phyloP scores from a whole-genome alignment of 2,888 invertebrate genomes.

The Macroteleia sp. region DNA sequence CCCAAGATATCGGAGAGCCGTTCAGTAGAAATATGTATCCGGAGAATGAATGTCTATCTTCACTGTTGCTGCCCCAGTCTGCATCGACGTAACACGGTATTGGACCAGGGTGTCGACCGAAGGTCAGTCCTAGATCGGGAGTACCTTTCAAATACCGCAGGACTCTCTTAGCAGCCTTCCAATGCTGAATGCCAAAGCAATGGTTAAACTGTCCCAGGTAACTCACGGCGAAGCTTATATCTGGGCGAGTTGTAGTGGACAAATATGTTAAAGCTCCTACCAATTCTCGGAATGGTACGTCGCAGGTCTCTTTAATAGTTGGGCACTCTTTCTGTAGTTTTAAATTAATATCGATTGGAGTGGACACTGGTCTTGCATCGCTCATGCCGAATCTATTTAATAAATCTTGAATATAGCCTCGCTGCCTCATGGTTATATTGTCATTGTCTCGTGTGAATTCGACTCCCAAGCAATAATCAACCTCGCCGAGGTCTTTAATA shows the following conservation, averaged over 20 bases:
- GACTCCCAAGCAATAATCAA: constrained; percentile 65
- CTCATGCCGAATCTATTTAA: constrained; percentile 69
- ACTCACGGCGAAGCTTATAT: constrained; percentile 56
- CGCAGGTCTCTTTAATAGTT: not conserved
- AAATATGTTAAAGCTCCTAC: constrained; percentile 51
- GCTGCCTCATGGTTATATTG: constrained; percentile 47
- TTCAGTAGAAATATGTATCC: constrained; percentile 9
- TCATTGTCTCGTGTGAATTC: constrained; percentile 56
- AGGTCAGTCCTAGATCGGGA: not conserved
- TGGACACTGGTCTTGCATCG: constrained; percentile 68
- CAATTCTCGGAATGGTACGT: constrained; percentile 5
- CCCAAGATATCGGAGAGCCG: constrained; percentile 11
- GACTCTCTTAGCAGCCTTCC: constrained; percentile 49
- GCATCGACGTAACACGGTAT: constrained; percentile 11
- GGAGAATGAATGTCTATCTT: constrained; percentile 16
- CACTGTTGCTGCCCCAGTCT: constrained; percentile 15
- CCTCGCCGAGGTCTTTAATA: not conserved
- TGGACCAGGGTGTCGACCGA: not conserved
- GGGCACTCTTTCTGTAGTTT: not conserved
- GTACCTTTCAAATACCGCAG: constrained; percentile 36
- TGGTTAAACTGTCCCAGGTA: constrained; percentile 56
- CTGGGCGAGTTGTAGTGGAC: constrained; percentile 48
- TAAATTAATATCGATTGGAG: constrained; percentile 57
- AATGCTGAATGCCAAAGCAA: constrained; percentile 17
- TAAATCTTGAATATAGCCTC: constrained; percentile 65